Percentiles rank a stretch among this genome's conserved stretches.
phyloP scores from a whole-genome alignment of 53 echinoderm and acorn worm genomes.

The Echinarachnius parma region DNA sequence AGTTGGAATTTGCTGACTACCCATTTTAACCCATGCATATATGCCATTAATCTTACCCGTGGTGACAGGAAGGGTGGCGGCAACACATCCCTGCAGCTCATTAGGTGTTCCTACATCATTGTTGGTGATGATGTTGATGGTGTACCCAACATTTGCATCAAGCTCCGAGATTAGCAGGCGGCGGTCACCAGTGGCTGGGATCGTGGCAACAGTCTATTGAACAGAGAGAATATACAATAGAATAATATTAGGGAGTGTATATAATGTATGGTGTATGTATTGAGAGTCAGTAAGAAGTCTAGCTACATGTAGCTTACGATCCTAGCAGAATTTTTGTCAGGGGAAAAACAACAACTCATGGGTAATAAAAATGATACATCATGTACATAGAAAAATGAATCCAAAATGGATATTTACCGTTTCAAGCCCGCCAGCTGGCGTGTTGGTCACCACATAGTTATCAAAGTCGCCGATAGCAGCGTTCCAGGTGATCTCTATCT shows the following conservation, averaged over 20 bases:
- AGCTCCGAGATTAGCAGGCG: slow-evolving; percentile 11
- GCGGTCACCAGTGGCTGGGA: neutral
- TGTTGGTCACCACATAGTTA: slow-evolving; percentile 33
- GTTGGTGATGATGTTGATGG: neutral
- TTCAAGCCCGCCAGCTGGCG: slow-evolving; percentile 1
- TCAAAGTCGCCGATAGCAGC: slow-evolving; percentile 37
- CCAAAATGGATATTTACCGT: too few species aligned
- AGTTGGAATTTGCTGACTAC: too few species aligned
- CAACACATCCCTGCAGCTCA: neutral
- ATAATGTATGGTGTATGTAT: neutral
- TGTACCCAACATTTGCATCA: slow-evolving; percentile 11
- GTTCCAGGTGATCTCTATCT: slow-evolving; percentile 46
- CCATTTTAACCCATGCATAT: too few species aligned
- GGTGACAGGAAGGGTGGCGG: neutral
- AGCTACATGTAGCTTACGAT: too few species aligned
- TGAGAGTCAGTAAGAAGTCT: neutral
- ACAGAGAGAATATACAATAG: too few species aligned
- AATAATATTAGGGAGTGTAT: too few species aligned
- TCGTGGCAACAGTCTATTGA: too few species aligned
- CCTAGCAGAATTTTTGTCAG: too few species aligned
- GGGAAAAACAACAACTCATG: neutral
- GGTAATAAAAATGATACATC: neutral
- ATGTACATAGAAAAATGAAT: neutral
- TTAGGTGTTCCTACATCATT: neutral
- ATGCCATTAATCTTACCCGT: slow-evolving; percentile 18